phyloP scores from a whole-genome alignment of 1,140 invertebrate species.

The Pantala flavescens region DNA sequence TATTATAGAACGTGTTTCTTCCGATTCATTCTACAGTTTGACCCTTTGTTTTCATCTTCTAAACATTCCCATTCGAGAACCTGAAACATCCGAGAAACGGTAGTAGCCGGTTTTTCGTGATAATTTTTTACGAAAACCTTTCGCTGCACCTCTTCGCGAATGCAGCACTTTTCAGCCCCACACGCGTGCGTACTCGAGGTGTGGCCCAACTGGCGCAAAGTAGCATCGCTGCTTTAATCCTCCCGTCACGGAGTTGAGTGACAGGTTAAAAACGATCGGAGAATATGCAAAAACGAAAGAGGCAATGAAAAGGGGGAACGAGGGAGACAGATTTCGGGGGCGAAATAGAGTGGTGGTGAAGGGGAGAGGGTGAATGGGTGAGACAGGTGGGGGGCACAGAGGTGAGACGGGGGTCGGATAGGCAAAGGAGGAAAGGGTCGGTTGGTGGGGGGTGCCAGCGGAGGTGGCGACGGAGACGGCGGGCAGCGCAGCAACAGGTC shows the following conservation, averaged over 20 bases:
- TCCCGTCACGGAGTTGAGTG: not conserved
- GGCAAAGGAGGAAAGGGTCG: not conserved
- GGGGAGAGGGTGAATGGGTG: not conserved
- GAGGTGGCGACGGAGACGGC: not conserved
- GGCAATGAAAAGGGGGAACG: not conserved
- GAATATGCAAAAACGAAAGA: not conserved
- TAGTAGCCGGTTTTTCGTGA: too few relatives aligned
- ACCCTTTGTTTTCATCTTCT: too few relatives aligned
- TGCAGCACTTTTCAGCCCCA: too few relatives aligned
- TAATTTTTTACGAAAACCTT: too few relatives aligned
- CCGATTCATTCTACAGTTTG: too few relatives aligned
- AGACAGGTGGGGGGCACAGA: not conserved
- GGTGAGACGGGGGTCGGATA: not conserved
- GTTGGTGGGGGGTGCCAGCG: not conserved
- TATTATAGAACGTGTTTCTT: too few relatives aligned
- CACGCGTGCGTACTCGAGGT: too few relatives aligned
- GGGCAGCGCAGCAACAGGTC: conserved; percentile 1
- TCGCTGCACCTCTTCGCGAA: too few relatives aligned
- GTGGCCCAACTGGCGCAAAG: too few relatives aligned
- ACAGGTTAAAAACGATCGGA: not conserved
- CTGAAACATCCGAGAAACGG: too few relatives aligned
- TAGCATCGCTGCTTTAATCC: too few relatives aligned
- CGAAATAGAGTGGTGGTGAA: not conserved
- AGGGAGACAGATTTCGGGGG: not conserved
- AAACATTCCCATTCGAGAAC: too few relatives aligned